Percentiles rank a stretch among this genome's conserved stretches.
These are phyloP conservation scores for Aleiodes leptofemur DNA, from an alignment of 2,888 invertebrate genomes.

Conservation along the genomic window DNA sequence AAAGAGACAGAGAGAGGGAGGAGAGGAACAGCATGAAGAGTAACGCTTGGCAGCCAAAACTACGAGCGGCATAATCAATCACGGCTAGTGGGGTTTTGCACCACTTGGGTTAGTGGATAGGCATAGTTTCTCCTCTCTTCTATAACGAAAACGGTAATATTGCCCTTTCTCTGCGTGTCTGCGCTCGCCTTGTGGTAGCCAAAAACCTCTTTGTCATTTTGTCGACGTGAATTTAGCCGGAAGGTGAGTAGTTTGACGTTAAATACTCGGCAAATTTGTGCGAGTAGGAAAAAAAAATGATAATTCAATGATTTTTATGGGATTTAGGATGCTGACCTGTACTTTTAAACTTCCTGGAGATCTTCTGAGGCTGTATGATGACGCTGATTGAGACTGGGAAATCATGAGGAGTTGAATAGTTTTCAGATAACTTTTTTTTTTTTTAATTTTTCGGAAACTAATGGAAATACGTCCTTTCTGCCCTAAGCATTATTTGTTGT, in stretches of 20 bases:
- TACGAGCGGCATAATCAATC: slow-evolving; percentile 73
- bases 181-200: slow-evolving; percentile 11
- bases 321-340: background rate
- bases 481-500: too few relatives aligned
- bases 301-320: background rate
- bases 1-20: slow-evolving; percentile 17
- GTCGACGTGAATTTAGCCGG: slow-evolving; percentile 35
- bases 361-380: too few relatives aligned
- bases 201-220: slow-evolving; percentile 37
- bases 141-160: slow-evolving; percentile 37
- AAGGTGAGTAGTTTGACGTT: slow-evolving; percentile 27
- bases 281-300: background rate
- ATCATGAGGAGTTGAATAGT: too few relatives aligned
- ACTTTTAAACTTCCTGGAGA: too few relatives aligned
- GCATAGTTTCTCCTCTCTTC: slow-evolving; percentile 24
- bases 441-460: too few relatives aligned
- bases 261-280: slow-evolving; percentile 8
- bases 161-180: slow-evolving; percentile 23
- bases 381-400: too few relatives aligned
- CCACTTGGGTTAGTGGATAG: slow-evolving; percentile 16
- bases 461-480: too few relatives aligned
- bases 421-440: too few relatives aligned
- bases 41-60: slow-evolving; percentile 65
- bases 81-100: slow-evolving; percentile 52
- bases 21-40: slow-evolving; percentile 1